These are phyloP conservation scores for Serranus cabrilla DNA, from an alignment of 2,797 vertebrate species.

Conservation along the genomic window DNA sequence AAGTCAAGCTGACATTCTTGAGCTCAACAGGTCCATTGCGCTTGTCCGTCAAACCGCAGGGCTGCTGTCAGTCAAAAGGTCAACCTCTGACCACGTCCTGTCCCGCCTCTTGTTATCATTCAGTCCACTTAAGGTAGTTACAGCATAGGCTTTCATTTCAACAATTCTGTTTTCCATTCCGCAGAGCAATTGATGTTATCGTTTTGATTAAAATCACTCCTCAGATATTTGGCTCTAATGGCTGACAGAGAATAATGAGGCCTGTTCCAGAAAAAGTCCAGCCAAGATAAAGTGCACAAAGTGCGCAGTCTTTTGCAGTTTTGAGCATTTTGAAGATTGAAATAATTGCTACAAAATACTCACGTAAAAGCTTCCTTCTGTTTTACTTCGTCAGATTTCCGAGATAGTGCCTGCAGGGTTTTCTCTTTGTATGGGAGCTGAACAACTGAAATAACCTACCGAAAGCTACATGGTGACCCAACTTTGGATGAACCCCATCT, in stretches of 20 bases:
- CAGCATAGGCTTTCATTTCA: conserved; percentile 59
- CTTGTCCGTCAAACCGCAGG: conserved; percentile 67
- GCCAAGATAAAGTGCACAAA: conserved; percentile 81
- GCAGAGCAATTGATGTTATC: conserved; percentile 77
- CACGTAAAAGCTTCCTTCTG: conserved; percentile 82
- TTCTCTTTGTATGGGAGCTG: conserved; percentile 52
- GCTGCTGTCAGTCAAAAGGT: conserved; percentile 75
- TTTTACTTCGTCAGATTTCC: conserved; percentile 70
- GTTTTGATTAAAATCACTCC: conserved; percentile 76
- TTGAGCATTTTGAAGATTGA: conserved; percentile 78
- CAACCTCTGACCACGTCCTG: conserved; percentile 64
- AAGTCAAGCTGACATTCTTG: conserved; percentile 53
- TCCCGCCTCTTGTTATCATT: conserved; percentile 61
- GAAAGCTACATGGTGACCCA: conserved; percentile 37
- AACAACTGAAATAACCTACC: conserved; percentile 56
- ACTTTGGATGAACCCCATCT: conserved; percentile 55
- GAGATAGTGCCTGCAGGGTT: conserved; percentile 72
- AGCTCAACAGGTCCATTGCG: conserved; percentile 36
- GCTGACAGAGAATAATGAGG: conserved; percentile 80
- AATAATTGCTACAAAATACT: conserved; percentile 82
- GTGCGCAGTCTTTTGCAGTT: conserved; percentile 69
- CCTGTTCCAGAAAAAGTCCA: conserved; percentile 59
- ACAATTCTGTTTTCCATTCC: conserved; percentile 81
- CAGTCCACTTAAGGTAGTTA: conserved; percentile 67
- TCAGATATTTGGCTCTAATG: conserved; percentile 74